phyloP scores from a whole-genome alignment of 2,888 invertebrate species.

The Petrolisthes manimaculis region DNA sequence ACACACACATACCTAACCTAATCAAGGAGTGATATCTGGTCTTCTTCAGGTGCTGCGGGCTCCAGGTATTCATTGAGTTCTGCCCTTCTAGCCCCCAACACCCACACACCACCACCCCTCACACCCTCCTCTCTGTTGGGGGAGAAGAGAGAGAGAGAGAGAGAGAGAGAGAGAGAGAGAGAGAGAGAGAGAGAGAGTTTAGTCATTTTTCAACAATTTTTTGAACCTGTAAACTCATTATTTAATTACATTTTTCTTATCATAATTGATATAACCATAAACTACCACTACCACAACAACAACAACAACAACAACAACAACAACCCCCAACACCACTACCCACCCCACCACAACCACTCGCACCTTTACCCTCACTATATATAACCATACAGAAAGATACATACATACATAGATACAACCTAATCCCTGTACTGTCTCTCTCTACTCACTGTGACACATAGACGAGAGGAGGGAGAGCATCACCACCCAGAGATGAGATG shows the following conservation, averaged over 20 bases:
- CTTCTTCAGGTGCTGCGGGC: slow-evolving; percentile 44
- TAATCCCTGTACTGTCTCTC: no score
- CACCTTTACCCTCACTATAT: no score
- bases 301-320: neutral
- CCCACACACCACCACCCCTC: slow-evolving; percentile 45
- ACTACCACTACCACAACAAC: neutral
- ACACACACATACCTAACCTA: slow-evolving; percentile 3
- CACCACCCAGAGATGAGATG: slow-evolving; percentile 21
- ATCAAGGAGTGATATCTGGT: slow-evolving; percentile 48
- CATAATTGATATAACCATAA: neutral
- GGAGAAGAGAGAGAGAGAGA: neutral
- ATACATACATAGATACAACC: no score
- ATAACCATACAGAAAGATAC: no score
- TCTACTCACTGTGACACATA: slow-evolving; percentile 41
- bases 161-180: neutral
- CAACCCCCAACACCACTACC: neutral
- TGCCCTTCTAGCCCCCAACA: slow-evolving; percentile 49
- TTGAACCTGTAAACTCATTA: neutral
- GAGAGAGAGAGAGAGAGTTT: neutral
- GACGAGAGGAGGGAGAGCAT: slow-evolving; percentile 31
- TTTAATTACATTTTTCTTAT: neutral
- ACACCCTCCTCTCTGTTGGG: slow-evolving; percentile 14
- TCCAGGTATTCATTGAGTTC: slow-evolving; percentile 60
- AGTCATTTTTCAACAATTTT: neutral
- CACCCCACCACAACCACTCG: no score